A percentile compares a stretch with the other conserved stretches of the same genome.
phyloP scores from a whole-genome alignment of 2,888 invertebrate genomes.

The Sinotaia quadrata region DNA sequence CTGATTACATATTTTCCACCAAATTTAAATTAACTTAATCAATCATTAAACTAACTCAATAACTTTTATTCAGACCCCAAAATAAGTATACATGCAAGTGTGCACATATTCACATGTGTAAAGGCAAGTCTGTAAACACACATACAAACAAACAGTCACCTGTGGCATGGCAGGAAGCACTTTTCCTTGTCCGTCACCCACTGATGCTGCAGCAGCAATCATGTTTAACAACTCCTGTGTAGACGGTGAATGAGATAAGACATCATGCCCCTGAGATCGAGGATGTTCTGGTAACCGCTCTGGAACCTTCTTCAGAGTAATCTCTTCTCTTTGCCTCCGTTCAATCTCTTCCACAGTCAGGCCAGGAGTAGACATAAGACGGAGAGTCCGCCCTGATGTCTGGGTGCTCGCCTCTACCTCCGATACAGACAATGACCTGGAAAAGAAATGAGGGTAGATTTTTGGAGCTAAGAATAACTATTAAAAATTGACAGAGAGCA shows the following conservation, averaged over 20 bases:
- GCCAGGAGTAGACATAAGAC: constrained; percentile 76
- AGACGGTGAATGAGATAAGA: constrained; percentile 10
- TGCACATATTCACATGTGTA: too few relatives aligned
- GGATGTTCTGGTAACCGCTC: background rate
- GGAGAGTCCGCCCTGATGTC: background rate
- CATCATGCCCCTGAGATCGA: background rate
- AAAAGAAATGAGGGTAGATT: too few relatives aligned
- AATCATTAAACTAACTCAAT: too few relatives aligned
- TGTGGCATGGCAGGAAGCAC: constrained; percentile 24
- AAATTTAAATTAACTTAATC: too few relatives aligned
- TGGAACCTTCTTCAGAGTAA: background rate
- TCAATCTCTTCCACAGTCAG: constrained; percentile 91
- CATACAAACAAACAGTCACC: constrained; percentile 12
- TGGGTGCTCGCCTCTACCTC: constrained; percentile 17
- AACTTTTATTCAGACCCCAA: too few relatives aligned
- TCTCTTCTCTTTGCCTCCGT: constrained; percentile 67
- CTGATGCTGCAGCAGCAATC: constrained; percentile 16
- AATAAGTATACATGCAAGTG: too few relatives aligned
- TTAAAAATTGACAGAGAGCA: background rate
- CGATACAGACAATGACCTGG: constrained; percentile 20
- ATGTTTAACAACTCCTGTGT: constrained; percentile 18
- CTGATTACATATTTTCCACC: too few relatives aligned
- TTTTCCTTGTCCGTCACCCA: constrained; percentile 17
- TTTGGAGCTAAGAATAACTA: background rate
- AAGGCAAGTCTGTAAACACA: too few relatives aligned